A percentile compares a stretch with the other conserved stretches of the same genome.
Evolutionary conservation across 2,797 vertebrate genomes (phyloP).

Genomic region (Danionella dracula): DNA sequence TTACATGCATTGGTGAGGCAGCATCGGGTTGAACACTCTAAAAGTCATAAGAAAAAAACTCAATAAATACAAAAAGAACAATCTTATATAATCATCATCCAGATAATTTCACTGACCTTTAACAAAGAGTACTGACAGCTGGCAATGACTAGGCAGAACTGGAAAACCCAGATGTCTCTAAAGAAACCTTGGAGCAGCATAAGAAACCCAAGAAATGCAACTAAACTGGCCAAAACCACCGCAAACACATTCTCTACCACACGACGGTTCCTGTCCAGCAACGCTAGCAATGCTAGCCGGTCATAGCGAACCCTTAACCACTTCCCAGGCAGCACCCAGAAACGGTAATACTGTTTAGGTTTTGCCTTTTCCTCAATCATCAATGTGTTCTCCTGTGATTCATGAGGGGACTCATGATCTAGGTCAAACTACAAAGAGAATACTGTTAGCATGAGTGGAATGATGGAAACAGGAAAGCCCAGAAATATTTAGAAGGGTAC

Average conservation of each 20-base stretch:
- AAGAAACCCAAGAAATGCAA: constrained; percentile 86
- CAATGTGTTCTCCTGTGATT: constrained; percentile 89
- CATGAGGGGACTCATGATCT: constrained; percentile 86
- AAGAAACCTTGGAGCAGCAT: constrained; percentile 85
- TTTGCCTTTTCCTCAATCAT: constrained; percentile 87
- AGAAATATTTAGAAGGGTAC: neutral
- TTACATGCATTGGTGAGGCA: constrained; percentile 90
- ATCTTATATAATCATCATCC: neutral
- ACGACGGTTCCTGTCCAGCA: constrained; percentile 83
- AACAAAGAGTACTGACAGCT: constrained; percentile 90
- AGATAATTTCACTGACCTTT: constrained; percentile 66
- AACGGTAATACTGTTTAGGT: constrained; percentile 88
- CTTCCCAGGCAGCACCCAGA: constrained; percentile 85
- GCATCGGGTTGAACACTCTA: constrained; percentile 90
- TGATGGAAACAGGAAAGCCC: neutral
- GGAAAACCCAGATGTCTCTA: constrained; percentile 91
- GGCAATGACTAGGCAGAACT: constrained; percentile 90
- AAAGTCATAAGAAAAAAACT: constrained; percentile 29
- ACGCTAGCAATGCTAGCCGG: constrained; percentile 81
- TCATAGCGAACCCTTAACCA: constrained; percentile 88
- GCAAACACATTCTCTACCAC: constrained; percentile 83
- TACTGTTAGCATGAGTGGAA: neutral
- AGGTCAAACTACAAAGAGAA: constrained; percentile 76
- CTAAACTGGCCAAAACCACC: constrained; percentile 79
- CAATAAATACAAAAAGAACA: neutral